Conservation (phyloP, 92 coral and sea anemone genomes). For the Palythoa grandis region DNA sequence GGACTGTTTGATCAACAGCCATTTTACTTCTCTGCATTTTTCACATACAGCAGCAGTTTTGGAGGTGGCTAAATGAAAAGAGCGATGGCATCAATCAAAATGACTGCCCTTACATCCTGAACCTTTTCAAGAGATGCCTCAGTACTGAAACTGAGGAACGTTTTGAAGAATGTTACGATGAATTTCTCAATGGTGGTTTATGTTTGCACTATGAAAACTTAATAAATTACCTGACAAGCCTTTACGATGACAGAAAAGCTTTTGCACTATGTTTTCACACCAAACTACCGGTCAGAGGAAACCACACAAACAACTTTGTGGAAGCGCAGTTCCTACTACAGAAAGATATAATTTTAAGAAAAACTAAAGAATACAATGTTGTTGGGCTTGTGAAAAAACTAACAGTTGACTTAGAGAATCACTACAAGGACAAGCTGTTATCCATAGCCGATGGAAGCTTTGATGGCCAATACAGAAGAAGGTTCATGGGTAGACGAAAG, state of each 20-base stretch:
- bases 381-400: constrained; percentile 66
- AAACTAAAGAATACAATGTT: constrained; percentile 66
- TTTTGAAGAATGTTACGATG: constrained; percentile 58
- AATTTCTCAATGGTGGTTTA: constrained; percentile 61
- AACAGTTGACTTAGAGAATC: constrained; percentile 61
- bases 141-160: constrained; percentile 53
- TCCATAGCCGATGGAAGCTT: constrained; percentile 74
- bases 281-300: constrained; percentile 64
- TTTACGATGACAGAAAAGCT: constrained; percentile 44
- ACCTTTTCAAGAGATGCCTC: constrained; percentile 64
- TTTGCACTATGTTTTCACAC: constrained; percentile 59
- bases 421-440: constrained; percentile 69
- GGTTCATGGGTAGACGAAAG: constrained; percentile 65
- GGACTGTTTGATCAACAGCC: constrained; percentile 54
- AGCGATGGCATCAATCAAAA: constrained; percentile 58
- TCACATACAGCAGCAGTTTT: constrained; percentile 67
- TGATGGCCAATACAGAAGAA: constrained; percentile 71
- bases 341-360: constrained; percentile 63
- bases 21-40: constrained; percentile 57
- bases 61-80: constrained; percentile 69
- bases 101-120: constrained; percentile 66
- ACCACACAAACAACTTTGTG: constrained; percentile 71
- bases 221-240: constrained; percentile 49
- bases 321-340: constrained; percentile 68
- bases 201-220: constrained; percentile 51